phyloP scores from a whole-genome alignment of 2,113 vertebrate genomes.

The human (Homo sapiens) region GRCh38 chr4:29032001-29032500 shows the following conservation, averaged over 20 bases:
- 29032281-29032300: background rate
- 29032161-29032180: accelerated
- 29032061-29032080: background rate
- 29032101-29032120: background rate
- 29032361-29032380: background rate
- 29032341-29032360: background rate
- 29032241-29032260: background rate
- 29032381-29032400: background rate
- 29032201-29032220: background rate
- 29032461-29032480: background rate
- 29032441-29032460: background rate
- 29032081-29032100: background rate
- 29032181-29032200: background rate
- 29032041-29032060: background rate
- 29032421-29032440: background rate
- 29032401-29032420: background rate
- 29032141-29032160: background rate
- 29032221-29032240: background rate
- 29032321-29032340: background rate
- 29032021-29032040: background rate
- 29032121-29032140: background rate
- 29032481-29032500: background rate
- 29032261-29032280: background rate
- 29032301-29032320: background rate
- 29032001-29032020: no score